phyloP scores from a whole-genome alignment of 1,140 invertebrate species.

The Nautilus pompilius region DNA sequence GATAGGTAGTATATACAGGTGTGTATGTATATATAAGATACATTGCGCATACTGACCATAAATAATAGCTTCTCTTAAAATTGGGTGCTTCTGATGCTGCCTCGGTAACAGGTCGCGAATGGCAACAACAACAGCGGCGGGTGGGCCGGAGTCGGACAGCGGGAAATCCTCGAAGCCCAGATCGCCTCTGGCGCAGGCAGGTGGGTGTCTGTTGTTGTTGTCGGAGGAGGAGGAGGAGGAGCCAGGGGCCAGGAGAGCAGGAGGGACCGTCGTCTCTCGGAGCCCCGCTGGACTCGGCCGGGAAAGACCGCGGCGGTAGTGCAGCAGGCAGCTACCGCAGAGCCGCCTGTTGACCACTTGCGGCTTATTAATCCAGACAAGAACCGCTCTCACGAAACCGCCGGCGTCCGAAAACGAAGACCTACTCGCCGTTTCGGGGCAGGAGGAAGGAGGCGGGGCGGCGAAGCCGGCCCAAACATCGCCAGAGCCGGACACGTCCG shows the following conservation, averaged over 20 bases:
- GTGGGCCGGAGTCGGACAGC: background rate
- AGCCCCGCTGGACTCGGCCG: background rate
- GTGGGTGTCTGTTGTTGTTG: background rate
- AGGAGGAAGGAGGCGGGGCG: too few relatives aligned
- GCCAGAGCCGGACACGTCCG: too few relatives aligned
- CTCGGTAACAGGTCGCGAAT: constrained; percentile 40
- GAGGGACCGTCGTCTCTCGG: too few relatives aligned
- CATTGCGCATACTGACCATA: constrained; percentile 36
- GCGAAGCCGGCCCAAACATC: too few relatives aligned
- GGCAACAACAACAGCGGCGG: constrained; percentile 11
- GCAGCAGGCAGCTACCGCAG: constrained; percentile 27
- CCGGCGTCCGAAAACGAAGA: too few relatives aligned
- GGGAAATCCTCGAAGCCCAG: background rate
- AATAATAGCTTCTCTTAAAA: constrained; percentile 36
- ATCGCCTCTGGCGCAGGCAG: background rate
- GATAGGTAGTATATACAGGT: too few relatives aligned
- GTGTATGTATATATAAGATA: too few relatives aligned
- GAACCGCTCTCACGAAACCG: constrained; percentile 41
- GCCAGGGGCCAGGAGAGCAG: too few relatives aligned
- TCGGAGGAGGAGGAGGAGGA: too few relatives aligned
- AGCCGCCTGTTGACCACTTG: constrained; percentile 54
- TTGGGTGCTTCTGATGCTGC: constrained; percentile 25
- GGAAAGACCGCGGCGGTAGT: background rate
- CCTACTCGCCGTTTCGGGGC: too few relatives aligned
- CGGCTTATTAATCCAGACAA: constrained; percentile 55